These are phyloP conservation scores for Coracias cyanogaster DNA, from an alignment of 2,797 vertebrate species.

Conservation along the genomic window DNA sequence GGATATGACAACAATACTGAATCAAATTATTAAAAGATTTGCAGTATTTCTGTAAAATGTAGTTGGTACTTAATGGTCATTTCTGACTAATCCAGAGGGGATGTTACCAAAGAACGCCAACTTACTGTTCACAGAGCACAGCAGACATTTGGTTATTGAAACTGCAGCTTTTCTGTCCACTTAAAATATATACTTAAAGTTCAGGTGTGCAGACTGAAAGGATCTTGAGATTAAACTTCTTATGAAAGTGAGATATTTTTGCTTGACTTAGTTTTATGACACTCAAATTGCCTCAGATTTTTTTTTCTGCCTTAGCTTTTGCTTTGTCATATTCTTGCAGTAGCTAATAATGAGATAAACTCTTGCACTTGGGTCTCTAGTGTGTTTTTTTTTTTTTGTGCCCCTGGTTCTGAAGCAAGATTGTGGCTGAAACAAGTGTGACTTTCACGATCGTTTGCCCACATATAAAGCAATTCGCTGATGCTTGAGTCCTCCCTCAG, in stretches of 20 bases:
- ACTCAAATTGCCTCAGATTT: background rate
- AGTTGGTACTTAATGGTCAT: background rate
- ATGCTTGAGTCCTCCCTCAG: background rate
- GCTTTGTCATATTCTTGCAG: background rate
- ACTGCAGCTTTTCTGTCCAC: background rate
- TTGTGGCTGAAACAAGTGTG: background rate
- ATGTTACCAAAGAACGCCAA: background rate
- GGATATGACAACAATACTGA: background rate
- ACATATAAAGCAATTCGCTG: background rate
- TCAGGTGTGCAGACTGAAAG: background rate
- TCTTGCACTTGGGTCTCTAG: background rate
- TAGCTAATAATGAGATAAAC: background rate
- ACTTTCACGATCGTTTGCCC: background rate
- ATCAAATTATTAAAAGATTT: background rate
- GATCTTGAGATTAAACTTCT: background rate
- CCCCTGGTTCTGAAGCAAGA: background rate
- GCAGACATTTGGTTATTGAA: background rate
- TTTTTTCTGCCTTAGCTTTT: background rate
- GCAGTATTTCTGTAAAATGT: background rate
- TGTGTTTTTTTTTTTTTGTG: background rate
- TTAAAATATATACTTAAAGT: background rate
- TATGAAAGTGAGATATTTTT: background rate
- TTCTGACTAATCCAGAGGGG: background rate
- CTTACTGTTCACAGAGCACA: background rate
- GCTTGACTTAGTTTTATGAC: background rate